Evolutionary conservation across 2,888 invertebrate genomes (phyloP).

Genomic region (Unio pictorum): DNA sequence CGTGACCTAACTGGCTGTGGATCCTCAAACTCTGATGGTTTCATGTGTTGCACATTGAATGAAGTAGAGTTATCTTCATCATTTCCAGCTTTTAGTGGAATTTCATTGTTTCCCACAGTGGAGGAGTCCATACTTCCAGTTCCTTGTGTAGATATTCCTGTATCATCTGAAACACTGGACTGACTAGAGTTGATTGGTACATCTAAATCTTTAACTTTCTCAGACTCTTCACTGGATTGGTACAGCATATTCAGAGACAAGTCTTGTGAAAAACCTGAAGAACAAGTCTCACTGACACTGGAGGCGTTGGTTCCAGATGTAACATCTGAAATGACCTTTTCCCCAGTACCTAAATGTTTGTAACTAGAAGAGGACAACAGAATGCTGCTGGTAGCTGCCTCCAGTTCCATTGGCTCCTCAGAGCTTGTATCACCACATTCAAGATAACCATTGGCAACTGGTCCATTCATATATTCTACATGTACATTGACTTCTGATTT

Average conservation of each 20-base stretch:
- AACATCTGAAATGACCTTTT: not conserved
- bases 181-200: too few species aligned
- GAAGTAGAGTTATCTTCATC: slow-evolving; percentile 1
- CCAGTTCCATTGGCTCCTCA: not conserved
- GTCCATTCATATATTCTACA: not conserved
- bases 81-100: not conserved
- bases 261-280: not conserved
- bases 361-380: too few species aligned
- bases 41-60: not conserved
- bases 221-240: too few species aligned
- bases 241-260: too few species aligned
- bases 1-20: slow-evolving; percentile 4
- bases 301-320: not conserved
- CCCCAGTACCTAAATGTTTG: not conserved
- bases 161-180: too few species aligned
- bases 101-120: too few species aligned
- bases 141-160: too few species aligned
- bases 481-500: not conserved
- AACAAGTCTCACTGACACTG: not conserved
- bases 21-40: not conserved
- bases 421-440: not conserved
- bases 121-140: too few species aligned
- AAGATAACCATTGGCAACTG: not conserved
- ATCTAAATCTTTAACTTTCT: too few species aligned
- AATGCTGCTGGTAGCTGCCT: not conserved